These are phyloP conservation scores for Cephus pygmeus DNA, from an alignment of 2,888 invertebrate genomes.

Conservation along the genomic window DNA sequence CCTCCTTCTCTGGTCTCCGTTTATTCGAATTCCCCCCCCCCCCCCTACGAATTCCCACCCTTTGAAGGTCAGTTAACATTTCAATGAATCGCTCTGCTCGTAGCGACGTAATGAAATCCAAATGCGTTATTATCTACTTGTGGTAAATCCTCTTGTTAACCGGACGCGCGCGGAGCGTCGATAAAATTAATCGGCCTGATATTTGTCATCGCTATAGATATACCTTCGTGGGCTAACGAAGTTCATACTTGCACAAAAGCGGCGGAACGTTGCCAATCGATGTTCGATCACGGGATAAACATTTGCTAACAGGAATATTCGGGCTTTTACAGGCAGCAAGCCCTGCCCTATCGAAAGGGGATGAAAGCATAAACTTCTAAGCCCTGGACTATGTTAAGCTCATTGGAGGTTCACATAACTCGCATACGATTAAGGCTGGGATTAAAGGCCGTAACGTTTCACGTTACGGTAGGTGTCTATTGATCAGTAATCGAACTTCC, in stretches of 20 bases:
- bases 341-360: not conserved
- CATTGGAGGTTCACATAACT: not conserved
- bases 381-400: not conserved
- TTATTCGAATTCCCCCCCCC: not conserved
- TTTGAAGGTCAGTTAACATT: not conserved
- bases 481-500: not conserved
- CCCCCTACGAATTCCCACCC: no score
- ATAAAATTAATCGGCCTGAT: not conserved
- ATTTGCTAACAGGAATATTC: not conserved
- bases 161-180: not conserved
- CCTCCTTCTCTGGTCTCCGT: not conserved
- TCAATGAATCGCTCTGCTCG: not conserved
- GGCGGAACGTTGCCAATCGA: not conserved
- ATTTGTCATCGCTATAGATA: not conserved
- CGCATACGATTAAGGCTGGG: not conserved
- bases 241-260: not conserved
- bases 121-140: not conserved
- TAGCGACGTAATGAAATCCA: not conserved
- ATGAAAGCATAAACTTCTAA: constrained; percentile 21
- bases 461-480: not conserved
- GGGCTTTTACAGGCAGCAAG: not conserved
- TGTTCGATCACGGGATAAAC: not conserved
- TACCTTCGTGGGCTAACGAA: not conserved
- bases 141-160: not conserved
- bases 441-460: not conserved